phyloP scores from a whole-genome alignment of 2,888 invertebrate species.

The Taphrorychus bicolor region DNA sequence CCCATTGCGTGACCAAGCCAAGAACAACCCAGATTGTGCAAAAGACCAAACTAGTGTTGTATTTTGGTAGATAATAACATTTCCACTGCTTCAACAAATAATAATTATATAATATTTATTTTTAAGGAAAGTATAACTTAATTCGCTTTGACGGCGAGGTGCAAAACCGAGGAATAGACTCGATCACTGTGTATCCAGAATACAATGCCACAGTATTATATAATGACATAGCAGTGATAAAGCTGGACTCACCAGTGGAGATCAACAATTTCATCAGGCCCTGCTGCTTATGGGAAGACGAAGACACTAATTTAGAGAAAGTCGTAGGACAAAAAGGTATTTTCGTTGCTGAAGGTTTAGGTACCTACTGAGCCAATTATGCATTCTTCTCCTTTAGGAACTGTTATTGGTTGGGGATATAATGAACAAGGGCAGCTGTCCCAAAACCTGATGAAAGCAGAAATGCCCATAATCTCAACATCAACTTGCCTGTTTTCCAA shows the following conservation, averaged over 20 bases:
- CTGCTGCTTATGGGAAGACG: slow-evolving; percentile 65
- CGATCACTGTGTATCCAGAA: slow-evolving; percentile 57
- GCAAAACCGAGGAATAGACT: slow-evolving; percentile 59
- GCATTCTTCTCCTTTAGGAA: too few species aligned
- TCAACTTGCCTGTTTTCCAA: slow-evolving; percentile 68
- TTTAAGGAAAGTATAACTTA: slow-evolving; percentile 52
- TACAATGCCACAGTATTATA: slow-evolving; percentile 54
- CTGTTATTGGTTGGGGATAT: slow-evolving; percentile 61
- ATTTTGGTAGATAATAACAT: too few species aligned
- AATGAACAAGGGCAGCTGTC: slow-evolving; percentile 65
- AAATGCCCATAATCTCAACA: slow-evolving; percentile 68
- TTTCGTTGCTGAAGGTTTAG: background rate
- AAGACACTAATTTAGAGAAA: slow-evolving; percentile 44
- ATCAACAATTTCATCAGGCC: slow-evolving; percentile 64
- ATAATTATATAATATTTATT: too few species aligned
- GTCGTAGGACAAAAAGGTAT: slow-evolving; percentile 51
- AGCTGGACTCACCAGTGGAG: slow-evolving; percentile 61
- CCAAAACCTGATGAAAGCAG: slow-evolving; percentile 64
- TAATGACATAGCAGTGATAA: slow-evolving; percentile 66
- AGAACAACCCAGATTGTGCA: slow-evolving; percentile 51
- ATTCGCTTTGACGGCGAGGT: slow-evolving; percentile 60
- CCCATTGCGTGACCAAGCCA: slow-evolving; percentile 67
- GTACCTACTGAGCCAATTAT: background rate
- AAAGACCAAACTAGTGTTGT: slow-evolving; percentile 52
- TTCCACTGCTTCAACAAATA: too few species aligned